These are phyloP conservation scores for Solea senegalensis DNA, from an alignment of 2,113 vertebrate species.

Conservation along the genomic window DNA sequence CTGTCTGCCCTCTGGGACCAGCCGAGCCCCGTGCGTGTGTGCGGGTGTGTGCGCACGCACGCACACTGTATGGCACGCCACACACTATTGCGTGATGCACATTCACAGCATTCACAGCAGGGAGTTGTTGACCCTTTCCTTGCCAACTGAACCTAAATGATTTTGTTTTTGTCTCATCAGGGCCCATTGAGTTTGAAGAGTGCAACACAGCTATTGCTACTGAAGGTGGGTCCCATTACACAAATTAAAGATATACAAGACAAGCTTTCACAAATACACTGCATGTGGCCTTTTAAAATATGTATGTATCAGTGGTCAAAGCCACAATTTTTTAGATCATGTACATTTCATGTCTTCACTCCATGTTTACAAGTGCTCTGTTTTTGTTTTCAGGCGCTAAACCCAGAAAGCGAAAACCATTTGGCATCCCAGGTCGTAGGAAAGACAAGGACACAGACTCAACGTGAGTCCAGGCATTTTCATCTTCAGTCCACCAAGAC, in stretches of 20 bases:
- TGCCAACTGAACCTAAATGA: slow-evolving; percentile 66
- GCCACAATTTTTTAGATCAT: neutral
- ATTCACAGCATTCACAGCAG: slow-evolving; percentile 60
- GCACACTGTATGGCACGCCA: slow-evolving; percentile 39
- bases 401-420: slow-evolving; percentile 92
- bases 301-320: neutral
- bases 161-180: slow-evolving; percentile 73
- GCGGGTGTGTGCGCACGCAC: neutral
- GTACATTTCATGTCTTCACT: neutral
- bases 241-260: neutral
- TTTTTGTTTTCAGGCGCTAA: slow-evolving; percentile 84
- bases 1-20: slow-evolving; percentile 69
- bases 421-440: slow-evolving; percentile 91
- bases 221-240: slow-evolving; percentile 84
- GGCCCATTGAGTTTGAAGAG: slow-evolving; percentile 97
- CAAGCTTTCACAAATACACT: neutral
- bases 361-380: neutral
- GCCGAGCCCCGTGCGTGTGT: slow-evolving; percentile 52
- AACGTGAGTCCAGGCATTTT: slow-evolving; percentile 83
- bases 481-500: neutral
- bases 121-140: slow-evolving; percentile 63
- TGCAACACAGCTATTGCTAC: slow-evolving; percentile 90
- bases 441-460: slow-evolving; percentile 97
- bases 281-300: neutral
- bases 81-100: slow-evolving; percentile 67